Conservation (phyloP, 2,888 invertebrate genomes). For the Orthonevra nobilis region DNA sequence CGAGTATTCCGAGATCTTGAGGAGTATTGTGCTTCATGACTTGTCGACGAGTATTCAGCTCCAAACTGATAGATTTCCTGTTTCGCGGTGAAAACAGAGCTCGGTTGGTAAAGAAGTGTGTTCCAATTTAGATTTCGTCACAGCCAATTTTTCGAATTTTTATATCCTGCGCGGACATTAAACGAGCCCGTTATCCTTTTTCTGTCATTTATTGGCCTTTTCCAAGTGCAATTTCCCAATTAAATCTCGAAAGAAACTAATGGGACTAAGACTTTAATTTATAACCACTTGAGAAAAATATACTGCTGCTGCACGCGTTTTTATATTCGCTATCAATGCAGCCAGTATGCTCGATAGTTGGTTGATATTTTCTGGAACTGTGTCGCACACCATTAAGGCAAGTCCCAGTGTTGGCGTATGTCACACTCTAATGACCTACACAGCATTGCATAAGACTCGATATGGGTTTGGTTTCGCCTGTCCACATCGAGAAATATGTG, state of each 20-base stretch:
- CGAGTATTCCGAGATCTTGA: no score
- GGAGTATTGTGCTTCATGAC: no score
- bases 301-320: neutral
- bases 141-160: no score
- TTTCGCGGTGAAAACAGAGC: no score
- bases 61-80: no score
- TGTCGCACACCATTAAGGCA: conserved; percentile 33
- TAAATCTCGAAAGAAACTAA: conserved; percentile 8
- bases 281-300: conserved; percentile 10
- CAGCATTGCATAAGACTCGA: conserved; percentile 38
- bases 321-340: no score
- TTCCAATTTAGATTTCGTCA: no score
- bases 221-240: conserved; percentile 2
- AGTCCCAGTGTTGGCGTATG: conserved; percentile 10
- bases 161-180: no score
- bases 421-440: conserved; percentile 34
- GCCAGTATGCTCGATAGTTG: no score
- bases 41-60: no score
- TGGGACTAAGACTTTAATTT: conserved; percentile 1
- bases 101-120: no score
- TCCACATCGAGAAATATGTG: neutral
- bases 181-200: no score
- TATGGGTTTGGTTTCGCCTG: conserved; percentile 21
- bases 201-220: conserved; percentile 10
- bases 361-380: neutral